A percentile compares a stretch with the other conserved stretches of the same genome.
phyloP scores from a whole-genome alignment of 2,888 invertebrate species.

The Ctena decussata region DNA sequence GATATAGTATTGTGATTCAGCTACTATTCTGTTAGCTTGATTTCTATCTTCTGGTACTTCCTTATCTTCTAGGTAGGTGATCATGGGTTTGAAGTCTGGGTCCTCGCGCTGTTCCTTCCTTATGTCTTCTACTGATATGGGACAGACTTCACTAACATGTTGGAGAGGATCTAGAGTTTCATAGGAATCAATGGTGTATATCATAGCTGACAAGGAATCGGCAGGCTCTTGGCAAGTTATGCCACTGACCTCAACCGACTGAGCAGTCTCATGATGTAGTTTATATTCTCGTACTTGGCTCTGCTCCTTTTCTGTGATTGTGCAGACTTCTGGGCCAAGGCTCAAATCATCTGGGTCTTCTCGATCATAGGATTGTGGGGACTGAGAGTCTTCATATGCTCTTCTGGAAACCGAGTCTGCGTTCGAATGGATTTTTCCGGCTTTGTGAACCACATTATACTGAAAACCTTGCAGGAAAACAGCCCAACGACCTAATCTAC shows the following conservation, averaged over 20 bases:
- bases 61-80: constrained; percentile 20
- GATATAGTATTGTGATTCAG: constrained; percentile 30
- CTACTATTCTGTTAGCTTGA: constrained; percentile 29
- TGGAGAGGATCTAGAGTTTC: constrained; percentile 5
- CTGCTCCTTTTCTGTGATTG: background rate
- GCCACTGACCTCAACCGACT: background rate
- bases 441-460: too few species aligned
- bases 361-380: too few species aligned
- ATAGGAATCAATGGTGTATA: too few species aligned
- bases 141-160: constrained; percentile 5
- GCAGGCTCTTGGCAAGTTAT: background rate
- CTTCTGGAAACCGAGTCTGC: too few species aligned
- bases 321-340: background rate
- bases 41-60: constrained; percentile 30
- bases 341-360: constrained; percentile 31
- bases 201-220: too few species aligned
- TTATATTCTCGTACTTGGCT: background rate
- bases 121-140: background rate
- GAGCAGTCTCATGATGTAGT: background rate
- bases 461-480: too few species aligned
- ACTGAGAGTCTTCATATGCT: too few species aligned
- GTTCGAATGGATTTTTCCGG: too few species aligned
- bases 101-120: constrained; percentile 1
- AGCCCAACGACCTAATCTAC: too few species aligned
- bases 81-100: too few species aligned